phyloP scores from a whole-genome alignment of 2,888 invertebrate genomes.

The Lagria hirta region DNA sequence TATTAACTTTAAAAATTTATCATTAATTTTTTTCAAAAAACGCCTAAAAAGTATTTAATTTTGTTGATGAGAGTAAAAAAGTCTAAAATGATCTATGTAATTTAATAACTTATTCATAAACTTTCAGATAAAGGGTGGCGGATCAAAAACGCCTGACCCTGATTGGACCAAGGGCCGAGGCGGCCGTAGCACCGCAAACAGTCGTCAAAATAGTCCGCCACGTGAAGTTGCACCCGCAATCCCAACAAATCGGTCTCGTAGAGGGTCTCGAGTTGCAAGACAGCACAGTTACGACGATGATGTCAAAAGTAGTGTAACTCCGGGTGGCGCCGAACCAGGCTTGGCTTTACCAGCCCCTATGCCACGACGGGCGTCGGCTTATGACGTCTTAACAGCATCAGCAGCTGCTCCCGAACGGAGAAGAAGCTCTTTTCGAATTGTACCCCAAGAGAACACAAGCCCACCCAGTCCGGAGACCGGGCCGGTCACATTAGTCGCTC shows the following conservation, averaged over 20 bases:
- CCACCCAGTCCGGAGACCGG: conserved; percentile 60
- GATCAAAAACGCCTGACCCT: conserved; percentile 58
- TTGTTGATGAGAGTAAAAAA: no score
- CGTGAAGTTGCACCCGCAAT: conserved; percentile 49
- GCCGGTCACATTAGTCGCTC: conserved; percentile 39
- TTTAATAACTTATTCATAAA: background rate
- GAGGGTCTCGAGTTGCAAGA: conserved; percentile 65
- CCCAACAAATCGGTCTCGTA: conserved; percentile 56
- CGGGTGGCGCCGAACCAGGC: conserved; percentile 52
- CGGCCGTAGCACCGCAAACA: conserved; percentile 64
- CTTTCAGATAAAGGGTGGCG: conserved; percentile 67
- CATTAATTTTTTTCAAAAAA: no score
- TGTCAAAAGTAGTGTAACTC: conserved; percentile 49
- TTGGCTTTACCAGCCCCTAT: conserved; percentile 72
- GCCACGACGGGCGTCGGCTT: conserved; percentile 80
- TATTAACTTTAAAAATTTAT: no score
- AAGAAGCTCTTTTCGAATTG: conserved; percentile 64
- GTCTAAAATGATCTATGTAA: no score
- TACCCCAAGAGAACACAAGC: conserved; percentile 60
- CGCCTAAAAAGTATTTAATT: no score
- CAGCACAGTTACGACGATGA: conserved; percentile 88
- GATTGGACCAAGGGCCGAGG: conserved; percentile 61
- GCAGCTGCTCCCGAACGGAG: conserved; percentile 41
- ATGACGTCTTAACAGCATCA: conserved; percentile 66
- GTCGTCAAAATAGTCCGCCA: conserved; percentile 62